A percentile compares a stretch with the other conserved stretches of the same genome.
phyloP scores from a whole-genome alignment of 2,888 invertebrate genomes.

The Cylloceria caligata region DNA sequence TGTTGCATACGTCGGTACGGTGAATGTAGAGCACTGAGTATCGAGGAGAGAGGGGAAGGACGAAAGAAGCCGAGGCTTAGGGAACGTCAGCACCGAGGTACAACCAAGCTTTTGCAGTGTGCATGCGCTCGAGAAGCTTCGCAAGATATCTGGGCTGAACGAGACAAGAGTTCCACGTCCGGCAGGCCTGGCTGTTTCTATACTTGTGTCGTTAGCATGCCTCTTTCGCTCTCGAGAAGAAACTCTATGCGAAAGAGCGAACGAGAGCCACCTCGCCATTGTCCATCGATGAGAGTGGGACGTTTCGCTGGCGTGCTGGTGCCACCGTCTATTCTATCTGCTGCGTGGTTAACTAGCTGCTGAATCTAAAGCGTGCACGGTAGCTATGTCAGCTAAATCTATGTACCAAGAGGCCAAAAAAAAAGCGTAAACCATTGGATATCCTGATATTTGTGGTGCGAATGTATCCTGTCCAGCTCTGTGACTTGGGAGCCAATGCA shows the following conservation, averaged over 20 bases:
- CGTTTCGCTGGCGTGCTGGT: constrained; percentile 1
- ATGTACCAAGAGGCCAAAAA: not conserved
- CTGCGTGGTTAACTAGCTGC: constrained; percentile 17
- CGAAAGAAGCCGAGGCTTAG: not conserved
- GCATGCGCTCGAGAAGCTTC: not conserved
- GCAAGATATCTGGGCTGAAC: constrained; percentile 13
- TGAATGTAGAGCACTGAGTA: not conserved
- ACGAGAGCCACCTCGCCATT: constrained; percentile 39
- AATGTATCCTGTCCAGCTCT: too few species aligned
- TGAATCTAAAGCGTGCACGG: not conserved
- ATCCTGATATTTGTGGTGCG: not conserved
- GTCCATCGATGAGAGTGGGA: constrained; percentile 57
- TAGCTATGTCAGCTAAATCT: not conserved
- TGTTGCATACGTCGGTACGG: not conserved
- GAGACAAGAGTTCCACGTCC: constrained; percentile 34
- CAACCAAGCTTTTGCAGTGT: not conserved
- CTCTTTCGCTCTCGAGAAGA: constrained; percentile 5
- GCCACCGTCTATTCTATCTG: constrained; percentile 11
- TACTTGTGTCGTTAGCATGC: constrained; percentile 26
- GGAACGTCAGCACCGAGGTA: not conserved
- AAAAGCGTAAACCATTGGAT: not conserved
- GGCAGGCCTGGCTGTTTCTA: constrained; percentile 10
- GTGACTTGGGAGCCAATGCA: not conserved
- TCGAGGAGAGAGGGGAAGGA: not conserved
- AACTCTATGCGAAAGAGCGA: constrained; percentile 6